Evolutionary conservation across 2,888 invertebrate genomes (phyloP).

Genomic region (Fragum sueziense): DNA sequence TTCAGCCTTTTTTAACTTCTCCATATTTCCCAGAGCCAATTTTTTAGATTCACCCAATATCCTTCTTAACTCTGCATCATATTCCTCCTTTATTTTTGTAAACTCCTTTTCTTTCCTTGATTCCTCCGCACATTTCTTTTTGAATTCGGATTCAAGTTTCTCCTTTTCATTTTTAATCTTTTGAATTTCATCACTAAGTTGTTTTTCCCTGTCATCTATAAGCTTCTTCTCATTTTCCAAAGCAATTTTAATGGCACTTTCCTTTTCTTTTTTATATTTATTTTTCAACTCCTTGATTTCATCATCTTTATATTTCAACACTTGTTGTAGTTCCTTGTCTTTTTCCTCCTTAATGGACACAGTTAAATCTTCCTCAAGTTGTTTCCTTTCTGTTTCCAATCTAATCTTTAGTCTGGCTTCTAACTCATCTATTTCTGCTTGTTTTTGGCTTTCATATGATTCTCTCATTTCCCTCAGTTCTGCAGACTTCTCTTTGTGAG

Average conservation of each 20-base stretch:
- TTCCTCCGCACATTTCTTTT: constrained; percentile 66
- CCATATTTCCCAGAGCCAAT: constrained; percentile 72
- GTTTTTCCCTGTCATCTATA: constrained; percentile 58
- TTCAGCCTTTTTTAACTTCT: constrained; percentile 74
- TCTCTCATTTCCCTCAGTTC: constrained; percentile 73
- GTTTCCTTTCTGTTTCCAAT: constrained; percentile 69
- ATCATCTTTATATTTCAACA: constrained; percentile 76
- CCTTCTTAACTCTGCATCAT: constrained; percentile 69
- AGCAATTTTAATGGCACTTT: constrained; percentile 69
- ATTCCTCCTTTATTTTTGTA: constrained; percentile 69
- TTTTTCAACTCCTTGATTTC: constrained; percentile 68
- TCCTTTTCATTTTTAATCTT: constrained; percentile 64
- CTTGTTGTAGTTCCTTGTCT: constrained; percentile 75
- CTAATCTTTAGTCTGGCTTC: constrained; percentile 67
- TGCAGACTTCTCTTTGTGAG: constrained; percentile 73
- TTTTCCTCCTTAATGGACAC: constrained; percentile 69
- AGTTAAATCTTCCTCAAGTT: constrained; percentile 64
- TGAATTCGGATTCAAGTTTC: constrained; percentile 62
- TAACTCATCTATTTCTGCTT: constrained; percentile 63
- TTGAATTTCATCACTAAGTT: constrained; percentile 67
- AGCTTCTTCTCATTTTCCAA: constrained; percentile 69
- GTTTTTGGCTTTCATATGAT: constrained; percentile 70
- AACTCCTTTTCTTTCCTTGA: constrained; percentile 69
- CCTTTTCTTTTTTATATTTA: constrained; percentile 66
- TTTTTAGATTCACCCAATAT: constrained; percentile 75